phyloP scores from a whole-genome alignment of 2,888 invertebrate genomes.

The Aromia moschata region DNA sequence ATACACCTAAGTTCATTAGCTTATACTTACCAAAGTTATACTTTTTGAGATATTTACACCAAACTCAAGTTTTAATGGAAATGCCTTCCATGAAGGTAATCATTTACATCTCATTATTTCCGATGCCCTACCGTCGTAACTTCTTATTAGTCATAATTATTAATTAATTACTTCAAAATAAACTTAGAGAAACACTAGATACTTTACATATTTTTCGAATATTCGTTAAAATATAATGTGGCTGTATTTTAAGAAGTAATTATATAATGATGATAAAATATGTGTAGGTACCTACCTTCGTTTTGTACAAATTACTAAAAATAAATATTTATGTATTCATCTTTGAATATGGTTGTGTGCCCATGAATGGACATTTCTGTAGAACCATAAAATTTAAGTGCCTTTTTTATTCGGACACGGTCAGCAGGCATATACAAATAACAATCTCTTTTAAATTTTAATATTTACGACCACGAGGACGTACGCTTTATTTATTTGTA shows the following conservation, averaged over 20 bases:
- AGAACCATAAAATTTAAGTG: constrained; percentile 46
- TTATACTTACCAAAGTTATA: too few relatives aligned
- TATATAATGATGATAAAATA: constrained; percentile 20
- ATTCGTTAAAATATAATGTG: constrained; percentile 1
- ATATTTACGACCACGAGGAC: constrained; percentile 23
- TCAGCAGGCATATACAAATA: constrained; percentile 40
- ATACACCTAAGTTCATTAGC: too few relatives aligned
- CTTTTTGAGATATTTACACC: too few relatives aligned
- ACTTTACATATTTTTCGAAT: constrained; percentile 13
- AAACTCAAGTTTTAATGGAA: too few relatives aligned
- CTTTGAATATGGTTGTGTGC: constrained; percentile 18
- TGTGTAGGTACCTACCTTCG: constrained; percentile 4
- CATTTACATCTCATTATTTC: too few relatives aligned
- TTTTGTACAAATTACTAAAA: constrained; percentile 28
- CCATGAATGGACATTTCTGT: constrained; percentile 41
- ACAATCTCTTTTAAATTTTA: constrained; percentile 25
- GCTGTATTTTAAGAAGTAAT: constrained; percentile 3
- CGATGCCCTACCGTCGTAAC: neutral
- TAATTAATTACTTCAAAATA: constrained; percentile 1
- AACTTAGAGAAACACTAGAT: neutral
- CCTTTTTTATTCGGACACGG: constrained; percentile 37
- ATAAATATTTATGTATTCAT: constrained; percentile 31
- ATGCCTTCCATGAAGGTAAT: too few relatives aligned
- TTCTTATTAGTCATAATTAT: constrained; percentile 6
- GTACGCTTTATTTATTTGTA: constrained; percentile 17